Percentiles rank a stretch among this genome's conserved stretches.
Evolutionary conservation across 2,797 vertebrate genomes (phyloP).

Genomic region (Bothrops alternatus): DNA sequence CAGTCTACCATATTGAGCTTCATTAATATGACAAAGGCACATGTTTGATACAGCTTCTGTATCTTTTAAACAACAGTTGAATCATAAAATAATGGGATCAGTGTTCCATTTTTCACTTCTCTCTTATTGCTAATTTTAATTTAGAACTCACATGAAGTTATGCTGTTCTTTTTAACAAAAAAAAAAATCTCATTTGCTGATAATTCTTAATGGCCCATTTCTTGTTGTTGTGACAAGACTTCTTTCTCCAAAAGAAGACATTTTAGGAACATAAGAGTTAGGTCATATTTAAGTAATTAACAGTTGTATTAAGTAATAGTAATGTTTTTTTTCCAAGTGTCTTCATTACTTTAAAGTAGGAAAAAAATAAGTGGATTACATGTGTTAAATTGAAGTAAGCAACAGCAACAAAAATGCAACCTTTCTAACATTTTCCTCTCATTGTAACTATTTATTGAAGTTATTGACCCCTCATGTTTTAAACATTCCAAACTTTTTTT

Average conservation of each 20-base stretch:
- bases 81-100: background rate
- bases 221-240: background rate
- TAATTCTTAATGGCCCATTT: background rate
- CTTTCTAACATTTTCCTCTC: background rate
- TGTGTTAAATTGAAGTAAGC: slow-evolving; percentile 2
- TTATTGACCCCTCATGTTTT: background rate
- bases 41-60: background rate
- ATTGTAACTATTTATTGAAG: background rate
- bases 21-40: background rate
- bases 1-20: background rate
- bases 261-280: background rate
- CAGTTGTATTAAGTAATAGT: background rate
- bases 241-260: background rate
- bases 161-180: background rate
- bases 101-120: background rate
- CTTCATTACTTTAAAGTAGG: background rate
- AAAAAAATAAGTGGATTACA: background rate
- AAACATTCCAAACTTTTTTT: background rate
- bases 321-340: background rate
- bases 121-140: background rate
- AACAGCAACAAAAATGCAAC: background rate
- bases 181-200: background rate
- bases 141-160: background rate
- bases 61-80: background rate
- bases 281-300: background rate